Conservation (phyloP, 2,888 invertebrate species). For the Artemia sinica region DNA sequence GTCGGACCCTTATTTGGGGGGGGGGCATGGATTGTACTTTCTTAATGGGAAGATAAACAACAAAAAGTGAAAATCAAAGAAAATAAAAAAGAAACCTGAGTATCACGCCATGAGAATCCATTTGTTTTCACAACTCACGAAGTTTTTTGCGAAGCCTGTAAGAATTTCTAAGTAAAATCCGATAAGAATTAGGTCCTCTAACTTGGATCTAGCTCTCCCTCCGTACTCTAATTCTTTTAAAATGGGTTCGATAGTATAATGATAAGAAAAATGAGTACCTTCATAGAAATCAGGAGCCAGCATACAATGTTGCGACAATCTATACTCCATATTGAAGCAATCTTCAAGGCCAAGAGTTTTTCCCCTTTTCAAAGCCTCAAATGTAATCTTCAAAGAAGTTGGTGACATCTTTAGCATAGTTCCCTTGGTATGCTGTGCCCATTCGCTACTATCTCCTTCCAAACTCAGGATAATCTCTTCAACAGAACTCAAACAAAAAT, state of each 20-base stretch:
- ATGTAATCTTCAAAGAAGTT: constrained; percentile 72
- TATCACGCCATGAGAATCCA: no score
- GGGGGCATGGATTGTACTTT: no score
- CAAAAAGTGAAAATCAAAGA: no score
- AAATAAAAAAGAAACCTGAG: no score
- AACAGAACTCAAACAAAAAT: constrained; percentile 53
- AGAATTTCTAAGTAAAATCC: no score
- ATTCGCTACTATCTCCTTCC: constrained; percentile 58
- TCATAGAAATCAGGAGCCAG: constrained; percentile 60
- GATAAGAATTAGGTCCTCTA: no score
- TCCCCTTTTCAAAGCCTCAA: constrained; percentile 58
- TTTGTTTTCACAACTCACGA: no score
- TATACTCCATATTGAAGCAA: constrained; percentile 75
- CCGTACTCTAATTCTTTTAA: no score
- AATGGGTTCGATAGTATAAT: not conserved
- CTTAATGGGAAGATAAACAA: no score
- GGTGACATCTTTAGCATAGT: constrained; percentile 67
- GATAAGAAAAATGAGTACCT: constrained; percentile 37
- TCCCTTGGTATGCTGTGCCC: constrained; percentile 54
- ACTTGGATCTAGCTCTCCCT: no score
- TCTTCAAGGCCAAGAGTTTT: constrained; percentile 53
- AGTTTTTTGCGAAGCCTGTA: no score
- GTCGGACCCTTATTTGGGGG: no score
- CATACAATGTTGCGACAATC: constrained; percentile 46
- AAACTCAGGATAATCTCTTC: constrained; percentile 61